phyloP scores from a whole-genome alignment of 1,140 invertebrate genomes.

The Drosophila ambigua region DNA sequence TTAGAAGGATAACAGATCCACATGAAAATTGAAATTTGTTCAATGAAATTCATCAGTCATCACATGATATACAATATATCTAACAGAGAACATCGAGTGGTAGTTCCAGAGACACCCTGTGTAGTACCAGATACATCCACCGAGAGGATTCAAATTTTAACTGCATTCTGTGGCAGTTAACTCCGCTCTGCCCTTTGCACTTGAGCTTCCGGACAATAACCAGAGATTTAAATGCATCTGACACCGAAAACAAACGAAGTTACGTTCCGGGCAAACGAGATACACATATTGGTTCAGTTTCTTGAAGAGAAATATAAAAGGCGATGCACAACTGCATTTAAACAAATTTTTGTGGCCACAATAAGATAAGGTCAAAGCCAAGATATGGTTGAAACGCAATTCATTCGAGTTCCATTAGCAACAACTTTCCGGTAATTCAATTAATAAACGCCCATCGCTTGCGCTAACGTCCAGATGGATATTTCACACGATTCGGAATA shows the following conservation, averaged over 20 bases:
- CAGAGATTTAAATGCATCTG: constrained; percentile 46
- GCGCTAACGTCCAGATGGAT: constrained; percentile 7
- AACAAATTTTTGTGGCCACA: constrained; percentile 26
- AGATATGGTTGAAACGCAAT: constrained; percentile 10
- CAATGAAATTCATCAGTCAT: too few relatives aligned
- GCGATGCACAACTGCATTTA: constrained; percentile 28
- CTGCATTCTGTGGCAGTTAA: constrained; percentile 61
- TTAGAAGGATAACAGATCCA: too few relatives aligned
- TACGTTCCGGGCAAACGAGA: constrained; percentile 9
- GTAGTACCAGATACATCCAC: not conserved
- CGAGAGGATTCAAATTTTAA: constrained; percentile 47
- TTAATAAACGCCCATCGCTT: constrained; percentile 34
- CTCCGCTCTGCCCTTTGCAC: constrained; percentile 30
- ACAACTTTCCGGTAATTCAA: constrained; percentile 23
- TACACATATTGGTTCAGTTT: constrained; percentile 1
- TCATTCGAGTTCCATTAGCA: constrained; percentile 6
- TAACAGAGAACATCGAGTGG: constrained; percentile 25
- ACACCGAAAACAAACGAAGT: constrained; percentile 27
- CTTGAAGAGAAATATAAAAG: constrained; percentile 9
- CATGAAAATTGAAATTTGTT: too few relatives aligned
- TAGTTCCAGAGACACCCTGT: constrained; percentile 3
- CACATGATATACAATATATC: not conserved
- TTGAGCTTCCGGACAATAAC: constrained; percentile 29
- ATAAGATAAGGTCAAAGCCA: not conserved
- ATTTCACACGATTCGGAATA: constrained; percentile 45